Base-by-base conservation (phyloP, 2,888 invertebrate species). In the Pterostichus madidus region DNA sequence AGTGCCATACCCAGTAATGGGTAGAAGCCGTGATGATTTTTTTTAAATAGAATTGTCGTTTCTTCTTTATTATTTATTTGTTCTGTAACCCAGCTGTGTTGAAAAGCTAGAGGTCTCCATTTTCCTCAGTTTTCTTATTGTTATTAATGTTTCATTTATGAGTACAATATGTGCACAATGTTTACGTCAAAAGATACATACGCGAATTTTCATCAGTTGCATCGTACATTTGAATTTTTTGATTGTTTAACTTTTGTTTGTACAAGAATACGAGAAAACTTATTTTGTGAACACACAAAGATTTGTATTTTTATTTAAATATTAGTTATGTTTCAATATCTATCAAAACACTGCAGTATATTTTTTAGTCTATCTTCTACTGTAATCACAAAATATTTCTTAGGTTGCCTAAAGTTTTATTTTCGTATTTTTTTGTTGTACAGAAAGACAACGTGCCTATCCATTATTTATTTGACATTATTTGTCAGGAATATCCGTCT, bases 291-390 rank as follows among this genome's bases (percentile, higher is more conserved):
- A 35, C 64, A 64, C 32, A 64, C 64, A 32, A 32, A 6, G 35
- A n/a, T 64, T 64, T 35, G 49, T 64, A 35, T 64, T 64, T 64
- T 10, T 64, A 35, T 64, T 64, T 11, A 13, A 35, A 35, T 64
- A 64, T 64, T 64, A 61, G n/a, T n/a, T n/a, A n/a, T n/a, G 32
- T 61, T 61, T 61, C 61, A 32, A 61, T 61, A n/a, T 64, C 35
- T 35, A 39, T 64, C 32, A 1, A 31, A 59, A 59, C 15, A 56
- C 15, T 24, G 24, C 24, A 24, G 3, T 1, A 24, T 24, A 24
- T 24, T 24, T 24, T 24, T 1, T 24, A 24, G 1, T 24, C 24
- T 24, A 24, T 24, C 24, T 24, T 24, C 2, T 24, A n/a, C n/a
- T n/a, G n/a, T n/a, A n/a, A n/a, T n/a, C n/a, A n/a, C n/a, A n/a